These are phyloP conservation scores for Rhagonycha fulva DNA, from an alignment of 2,888 invertebrate species.

Conservation along the genomic window DNA sequence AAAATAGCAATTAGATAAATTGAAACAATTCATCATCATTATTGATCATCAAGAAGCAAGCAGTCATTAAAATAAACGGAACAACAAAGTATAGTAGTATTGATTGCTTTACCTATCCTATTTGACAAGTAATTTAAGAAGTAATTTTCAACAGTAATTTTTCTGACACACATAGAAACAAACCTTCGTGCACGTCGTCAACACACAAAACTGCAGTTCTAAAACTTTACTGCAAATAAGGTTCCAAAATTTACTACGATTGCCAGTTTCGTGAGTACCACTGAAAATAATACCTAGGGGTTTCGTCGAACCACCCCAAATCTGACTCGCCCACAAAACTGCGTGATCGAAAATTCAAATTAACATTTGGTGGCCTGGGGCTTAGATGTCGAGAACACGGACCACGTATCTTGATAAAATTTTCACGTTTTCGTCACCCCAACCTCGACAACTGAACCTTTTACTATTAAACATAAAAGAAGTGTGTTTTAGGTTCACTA, in stretches of 20 bases:
- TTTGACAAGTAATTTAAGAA: conserved; percentile 17
- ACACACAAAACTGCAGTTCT: not conserved
- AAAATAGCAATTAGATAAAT: not conserved
- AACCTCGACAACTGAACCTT: conserved; percentile 13
- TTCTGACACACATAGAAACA: conserved; percentile 26
- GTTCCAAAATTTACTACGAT: not conserved
- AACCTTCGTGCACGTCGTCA: conserved; percentile 2
- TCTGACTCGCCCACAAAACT: conserved; percentile 27
- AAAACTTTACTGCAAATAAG: not conserved
- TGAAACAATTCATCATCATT: not conserved
- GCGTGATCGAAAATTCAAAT: conserved; percentile 40
- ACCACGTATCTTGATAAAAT: conserved; percentile 14
- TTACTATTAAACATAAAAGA: conserved; percentile 32
- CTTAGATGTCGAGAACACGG: conserved; percentile 31
- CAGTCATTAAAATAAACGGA: not conserved
- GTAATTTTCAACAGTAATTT: conserved; percentile 26
- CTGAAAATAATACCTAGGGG: conserved; percentile 29
- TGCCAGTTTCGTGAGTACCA: conserved; percentile 7
- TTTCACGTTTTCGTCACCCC: conserved; percentile 13
- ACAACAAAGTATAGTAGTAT: not conserved
- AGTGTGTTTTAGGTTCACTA: conserved; percentile 31
- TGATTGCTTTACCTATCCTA: not conserved
- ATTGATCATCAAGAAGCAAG: not conserved
- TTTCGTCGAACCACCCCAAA: conserved; percentile 28
- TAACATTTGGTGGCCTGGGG: conserved; percentile 35